phyloP scores from a whole-genome alignment of 2,797 vertebrate genomes.

The Falco peregrinus region DNA sequence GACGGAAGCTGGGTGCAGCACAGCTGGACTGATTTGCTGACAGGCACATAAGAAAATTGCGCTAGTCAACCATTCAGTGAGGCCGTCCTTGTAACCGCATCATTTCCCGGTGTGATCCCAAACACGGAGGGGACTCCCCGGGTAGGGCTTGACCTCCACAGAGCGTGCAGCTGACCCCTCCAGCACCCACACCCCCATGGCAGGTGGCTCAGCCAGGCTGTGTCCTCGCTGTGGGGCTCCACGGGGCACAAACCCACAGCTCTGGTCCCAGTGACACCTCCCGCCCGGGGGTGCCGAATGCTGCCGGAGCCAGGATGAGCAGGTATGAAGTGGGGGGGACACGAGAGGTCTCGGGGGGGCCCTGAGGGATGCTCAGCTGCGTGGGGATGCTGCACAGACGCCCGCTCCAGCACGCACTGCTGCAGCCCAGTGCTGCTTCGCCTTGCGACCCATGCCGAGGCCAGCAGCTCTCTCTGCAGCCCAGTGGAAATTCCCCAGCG shows the following conservation, averaged over 20 bases:
- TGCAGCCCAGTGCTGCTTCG: accelerated
- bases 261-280: accelerated
- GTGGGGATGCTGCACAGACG: accelerated
- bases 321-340: neutral
- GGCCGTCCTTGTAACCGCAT: neutral
- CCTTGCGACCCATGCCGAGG: neutral
- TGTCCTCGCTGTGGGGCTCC: accelerated
- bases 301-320: accelerated
- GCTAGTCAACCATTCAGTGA: neutral
- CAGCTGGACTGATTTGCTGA: conserved; percentile 28
- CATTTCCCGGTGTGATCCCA: neutral
- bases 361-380: neutral
- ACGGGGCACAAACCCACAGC: accelerated
- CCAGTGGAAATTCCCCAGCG: conserved; percentile 34
- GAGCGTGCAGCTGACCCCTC: accelerated
- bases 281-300: accelerated
- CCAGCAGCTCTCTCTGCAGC: neutral
- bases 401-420: accelerated
- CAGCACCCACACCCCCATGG: neutral
- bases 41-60: neutral
- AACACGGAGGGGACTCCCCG: neutral
- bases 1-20: neutral
- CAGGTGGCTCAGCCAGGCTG: accelerated
- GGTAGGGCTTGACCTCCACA: neutral
- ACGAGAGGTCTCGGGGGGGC: accelerated